These are phyloP conservation scores for Cranoglanis bouderius DNA, from an alignment of 2,113 vertebrate species.

Conservation along the genomic window DNA sequence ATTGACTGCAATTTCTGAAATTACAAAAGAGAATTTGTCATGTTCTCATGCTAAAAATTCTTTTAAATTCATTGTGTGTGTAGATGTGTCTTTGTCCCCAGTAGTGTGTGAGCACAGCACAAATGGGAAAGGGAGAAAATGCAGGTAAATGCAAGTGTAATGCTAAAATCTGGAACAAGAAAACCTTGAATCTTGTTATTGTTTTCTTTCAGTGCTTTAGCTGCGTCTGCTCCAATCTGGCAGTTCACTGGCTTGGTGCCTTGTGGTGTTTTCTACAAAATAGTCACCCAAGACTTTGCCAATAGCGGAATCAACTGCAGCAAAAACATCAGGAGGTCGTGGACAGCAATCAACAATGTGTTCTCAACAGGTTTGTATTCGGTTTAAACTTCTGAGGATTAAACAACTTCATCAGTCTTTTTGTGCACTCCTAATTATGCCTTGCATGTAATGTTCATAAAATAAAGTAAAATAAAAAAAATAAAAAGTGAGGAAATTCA, in stretches of 20 bases:
- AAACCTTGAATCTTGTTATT: background rate
- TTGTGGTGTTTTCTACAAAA: slow-evolving; percentile 82
- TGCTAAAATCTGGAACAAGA: background rate
- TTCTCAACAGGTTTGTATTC: slow-evolving; percentile 75
- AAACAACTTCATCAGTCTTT: background rate
- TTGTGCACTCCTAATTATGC: background rate
- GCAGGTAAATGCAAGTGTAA: background rate
- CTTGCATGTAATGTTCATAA: background rate
- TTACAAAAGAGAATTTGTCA: background rate
- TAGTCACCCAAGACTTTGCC: slow-evolving; percentile 86
- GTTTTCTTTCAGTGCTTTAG: slow-evolving; percentile 81
- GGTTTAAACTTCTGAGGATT: background rate
- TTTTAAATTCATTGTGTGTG: background rate
- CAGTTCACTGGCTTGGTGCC: slow-evolving; percentile 86
- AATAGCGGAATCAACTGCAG: slow-evolving; percentile 80
- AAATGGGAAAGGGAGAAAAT: background rate
- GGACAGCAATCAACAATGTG: slow-evolving; percentile 82
- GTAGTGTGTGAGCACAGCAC: background rate
- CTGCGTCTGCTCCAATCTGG: slow-evolving; percentile 93
- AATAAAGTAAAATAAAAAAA: too few species aligned
- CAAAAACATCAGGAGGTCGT: slow-evolving; percentile 82
- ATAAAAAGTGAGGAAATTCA: background rate
- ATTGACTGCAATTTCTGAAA: background rate
- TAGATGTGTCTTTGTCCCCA: background rate
- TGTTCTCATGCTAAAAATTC: background rate